Percentiles rank a stretch among this genome's conserved stretches.
These are phyloP conservation scores for Chroicocephalus ridibundus DNA, from an alignment of 2,113 vertebrate species.

Conservation along the genomic window DNA sequence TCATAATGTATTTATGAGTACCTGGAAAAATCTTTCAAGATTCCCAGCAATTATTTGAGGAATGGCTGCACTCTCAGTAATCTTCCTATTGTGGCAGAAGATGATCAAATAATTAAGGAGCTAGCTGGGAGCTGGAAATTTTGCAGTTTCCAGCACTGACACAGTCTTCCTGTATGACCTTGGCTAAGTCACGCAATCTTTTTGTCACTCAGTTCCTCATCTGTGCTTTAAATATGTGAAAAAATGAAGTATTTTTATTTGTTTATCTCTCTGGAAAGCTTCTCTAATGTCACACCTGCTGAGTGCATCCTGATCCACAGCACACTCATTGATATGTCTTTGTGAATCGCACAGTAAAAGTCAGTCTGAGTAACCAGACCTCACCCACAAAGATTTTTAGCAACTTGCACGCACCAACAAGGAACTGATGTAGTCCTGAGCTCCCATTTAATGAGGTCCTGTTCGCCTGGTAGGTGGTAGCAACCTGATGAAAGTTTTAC, in stretches of 20 bases:
- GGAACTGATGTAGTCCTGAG: background rate
- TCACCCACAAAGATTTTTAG: background rate
- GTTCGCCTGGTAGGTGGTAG: background rate
- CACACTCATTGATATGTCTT: background rate
- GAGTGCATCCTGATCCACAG: background rate
- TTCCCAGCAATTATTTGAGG: background rate
- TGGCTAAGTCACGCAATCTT: background rate
- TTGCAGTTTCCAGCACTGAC: conserved; percentile 13
- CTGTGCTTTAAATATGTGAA: background rate
- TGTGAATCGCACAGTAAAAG: background rate
- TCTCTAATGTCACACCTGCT: background rate
- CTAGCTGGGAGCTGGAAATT: background rate
- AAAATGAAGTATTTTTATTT: background rate
- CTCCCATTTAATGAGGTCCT: background rate
- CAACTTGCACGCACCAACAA: background rate
- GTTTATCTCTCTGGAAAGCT: background rate
- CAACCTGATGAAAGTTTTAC: background rate
- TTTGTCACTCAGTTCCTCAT: conserved; percentile 30
- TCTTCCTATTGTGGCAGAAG: background rate
- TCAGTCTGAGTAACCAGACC: background rate
- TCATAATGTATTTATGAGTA: background rate
- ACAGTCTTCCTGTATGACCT: conserved; percentile 3
- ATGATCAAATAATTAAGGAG: background rate
- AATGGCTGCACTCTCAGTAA: background rate
- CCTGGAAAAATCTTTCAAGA: background rate